Percentiles rank a stretch among this genome's conserved stretches.
These are phyloP conservation scores for Brachypterus glaber DNA, from an alignment of 2,888 invertebrate species.

Conservation along the genomic window DNA sequence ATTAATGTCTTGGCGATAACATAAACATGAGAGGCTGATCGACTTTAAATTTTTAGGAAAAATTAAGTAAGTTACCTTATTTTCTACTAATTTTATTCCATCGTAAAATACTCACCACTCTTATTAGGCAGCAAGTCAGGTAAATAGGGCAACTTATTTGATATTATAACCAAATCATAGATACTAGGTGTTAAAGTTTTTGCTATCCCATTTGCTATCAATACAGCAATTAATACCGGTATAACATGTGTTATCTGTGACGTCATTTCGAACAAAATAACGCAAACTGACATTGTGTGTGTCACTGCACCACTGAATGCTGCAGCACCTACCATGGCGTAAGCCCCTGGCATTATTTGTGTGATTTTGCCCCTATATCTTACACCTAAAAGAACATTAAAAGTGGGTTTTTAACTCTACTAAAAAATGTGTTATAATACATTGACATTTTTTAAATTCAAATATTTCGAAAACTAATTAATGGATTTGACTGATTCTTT, in stretches of 20 bases:
- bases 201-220: slow-evolving; percentile 88
- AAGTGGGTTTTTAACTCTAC: no score
- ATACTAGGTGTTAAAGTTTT: slow-evolving; percentile 86
- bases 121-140: slow-evolving; percentile 86
- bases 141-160: slow-evolving; percentile 90
- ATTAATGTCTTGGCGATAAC: no score
- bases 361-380: slow-evolving; percentile 73
- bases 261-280: slow-evolving; percentile 92
- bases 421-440: no score
- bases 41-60: slow-evolving; percentile 2
- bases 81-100: background rate
- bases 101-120: slow-evolving; percentile 47
- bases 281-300: slow-evolving; percentile 92
- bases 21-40: background rate
- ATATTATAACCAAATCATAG: slow-evolving; percentile 92
- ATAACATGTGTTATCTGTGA: slow-evolving; percentile 93
- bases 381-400: slow-evolving; percentile 58
- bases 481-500: no score
- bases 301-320: slow-evolving; percentile 94
- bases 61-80: slow-evolving; percentile 1
- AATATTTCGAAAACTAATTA: no score
- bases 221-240: slow-evolving; percentile 88
- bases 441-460: no score
- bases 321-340: slow-evolving; percentile 90
- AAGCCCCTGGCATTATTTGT: slow-evolving; percentile 85